Base-by-base conservation (phyloP, 2,888 invertebrate genomes). In the Apodemia zela region DNA sequence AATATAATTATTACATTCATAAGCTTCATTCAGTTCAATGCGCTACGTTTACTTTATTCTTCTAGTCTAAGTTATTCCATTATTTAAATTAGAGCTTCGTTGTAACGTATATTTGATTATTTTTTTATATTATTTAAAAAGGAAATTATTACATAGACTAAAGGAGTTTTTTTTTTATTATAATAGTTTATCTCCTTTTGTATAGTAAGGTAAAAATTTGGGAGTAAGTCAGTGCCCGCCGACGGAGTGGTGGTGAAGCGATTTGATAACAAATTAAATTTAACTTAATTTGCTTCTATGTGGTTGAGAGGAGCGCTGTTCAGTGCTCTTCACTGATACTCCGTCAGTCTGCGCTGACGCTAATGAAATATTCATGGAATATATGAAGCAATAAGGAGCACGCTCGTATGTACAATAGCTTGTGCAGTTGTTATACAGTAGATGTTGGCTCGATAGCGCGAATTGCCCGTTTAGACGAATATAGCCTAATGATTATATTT, bases 91-190 rank as follows among this genome's bases (percentile, higher is more conserved):
- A 84, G 82, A 78, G 75, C 81, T 83, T 87, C 84, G 87, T 89
- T 88, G 86, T 87, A 85, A 83, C 82, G 80, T 85, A 85, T 87
- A 78, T 87, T 84, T 83, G 81, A 87, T 89, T 87, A 79, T 83
- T 84, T 86, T n/a, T 87, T 85, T 86, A 86, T 87, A 81, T 87
- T 89, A 88, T 89, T 88, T 88, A 87, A 88, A 71, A 63, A 25
- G 67, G 71, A 73, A 79, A 77, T 79, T 77, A 87, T 88, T 89
- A 86, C 86, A 78, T 87, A 87, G 83, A 85, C 85, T 87, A 87
- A 86, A 87, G 73, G 76, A 75, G 77, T 74, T 82, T 81, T 81
- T 81, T 81, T 82, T 74, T 77, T 76, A 73, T 70, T 78, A 66
- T 71, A 64, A 73, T 84, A 81, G 80, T 87, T 84, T 87, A 87